Conservation (phyloP, 2,113 vertebrate species). For the Urocynchramus pylzowi region DNA sequence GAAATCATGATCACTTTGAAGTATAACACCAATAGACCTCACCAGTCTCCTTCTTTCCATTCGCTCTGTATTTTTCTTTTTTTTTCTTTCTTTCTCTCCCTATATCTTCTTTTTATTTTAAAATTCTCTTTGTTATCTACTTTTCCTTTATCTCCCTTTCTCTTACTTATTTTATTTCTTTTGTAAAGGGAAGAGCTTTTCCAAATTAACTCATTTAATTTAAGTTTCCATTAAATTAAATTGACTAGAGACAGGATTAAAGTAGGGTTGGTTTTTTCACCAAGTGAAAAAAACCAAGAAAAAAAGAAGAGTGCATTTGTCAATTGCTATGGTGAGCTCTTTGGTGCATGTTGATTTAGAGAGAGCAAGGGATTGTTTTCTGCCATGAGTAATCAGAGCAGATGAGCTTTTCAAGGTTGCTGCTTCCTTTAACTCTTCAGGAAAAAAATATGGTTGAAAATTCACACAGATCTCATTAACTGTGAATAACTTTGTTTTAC, state of each 20-base stretch:
- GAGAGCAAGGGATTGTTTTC: constrained; percentile 23
- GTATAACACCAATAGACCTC: not conserved
- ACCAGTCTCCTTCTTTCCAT: not conserved
- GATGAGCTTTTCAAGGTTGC: constrained; percentile 69
- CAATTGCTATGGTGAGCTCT: not conserved
- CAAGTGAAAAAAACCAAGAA: not conserved
- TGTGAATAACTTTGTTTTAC: constrained; percentile 46
- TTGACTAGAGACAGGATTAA: constrained; percentile 19
- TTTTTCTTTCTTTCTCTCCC: not conserved
- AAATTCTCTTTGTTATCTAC: not conserved
- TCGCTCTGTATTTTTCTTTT: not conserved
- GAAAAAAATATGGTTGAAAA: constrained; percentile 31
- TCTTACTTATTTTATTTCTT: not conserved
- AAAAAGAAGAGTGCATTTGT: not conserved
- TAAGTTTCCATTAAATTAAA: constrained; percentile 11
- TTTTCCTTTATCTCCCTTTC: not conserved
- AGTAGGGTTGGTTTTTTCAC: not conserved
- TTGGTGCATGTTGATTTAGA: not conserved
- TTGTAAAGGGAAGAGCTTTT: not conserved
- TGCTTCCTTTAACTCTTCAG: constrained; percentile 48
- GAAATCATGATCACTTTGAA: not conserved
- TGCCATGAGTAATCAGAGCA: constrained; percentile 50
- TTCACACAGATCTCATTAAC: constrained; percentile 57
- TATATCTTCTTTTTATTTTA: not conserved
- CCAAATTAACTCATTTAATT: constrained; percentile 30